Evolutionary conservation across 2,113 vertebrate species (phyloP).

Genomic region (Condylura cristata): DNA sequence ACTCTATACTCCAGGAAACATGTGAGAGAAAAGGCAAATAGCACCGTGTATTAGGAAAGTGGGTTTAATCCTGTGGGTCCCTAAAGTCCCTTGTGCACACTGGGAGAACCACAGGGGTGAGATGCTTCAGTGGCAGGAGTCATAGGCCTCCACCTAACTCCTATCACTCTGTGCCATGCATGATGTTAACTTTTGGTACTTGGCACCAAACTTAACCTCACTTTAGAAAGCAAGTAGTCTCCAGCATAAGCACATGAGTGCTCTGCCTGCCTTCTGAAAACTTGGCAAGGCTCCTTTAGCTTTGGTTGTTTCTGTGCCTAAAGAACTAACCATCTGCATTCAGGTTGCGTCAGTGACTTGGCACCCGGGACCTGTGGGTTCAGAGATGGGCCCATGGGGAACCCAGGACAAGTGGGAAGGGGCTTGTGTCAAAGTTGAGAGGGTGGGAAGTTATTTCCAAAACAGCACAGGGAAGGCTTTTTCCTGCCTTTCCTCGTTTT

Average conservation of each 20-base stretch:
- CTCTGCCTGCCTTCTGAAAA: neutral
- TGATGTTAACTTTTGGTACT: neutral
- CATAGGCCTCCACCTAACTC: neutral
- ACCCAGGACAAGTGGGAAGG: neutral
- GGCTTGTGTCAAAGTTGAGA: neutral
- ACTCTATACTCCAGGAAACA: neutral
- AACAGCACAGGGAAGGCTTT: neutral
- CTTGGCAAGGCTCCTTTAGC: neutral
- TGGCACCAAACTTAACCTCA: neutral
- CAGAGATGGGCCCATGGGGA: neutral
- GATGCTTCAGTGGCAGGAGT: neutral
- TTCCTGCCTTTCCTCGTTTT: neutral
- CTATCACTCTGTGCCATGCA: no score
- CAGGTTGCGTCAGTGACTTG: no score
- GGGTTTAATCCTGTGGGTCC: neutral
- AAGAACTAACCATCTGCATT: neutral
- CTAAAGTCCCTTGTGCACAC: neutral
- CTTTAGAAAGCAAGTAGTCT: neutral
- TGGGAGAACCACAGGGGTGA: neutral
- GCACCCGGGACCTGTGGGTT: neutral
- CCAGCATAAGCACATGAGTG: neutral
- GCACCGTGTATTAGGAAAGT: neutral
- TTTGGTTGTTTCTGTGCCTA: neutral
- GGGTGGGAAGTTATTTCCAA: constrained; percentile 2
- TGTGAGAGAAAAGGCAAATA: neutral